Percentiles rank a stretch among this genome's conserved stretches.
These are phyloP conservation scores for Drosophila rhopaloa DNA, from an alignment of 1,140 invertebrate genomes.

Conservation along the genomic window DNA sequence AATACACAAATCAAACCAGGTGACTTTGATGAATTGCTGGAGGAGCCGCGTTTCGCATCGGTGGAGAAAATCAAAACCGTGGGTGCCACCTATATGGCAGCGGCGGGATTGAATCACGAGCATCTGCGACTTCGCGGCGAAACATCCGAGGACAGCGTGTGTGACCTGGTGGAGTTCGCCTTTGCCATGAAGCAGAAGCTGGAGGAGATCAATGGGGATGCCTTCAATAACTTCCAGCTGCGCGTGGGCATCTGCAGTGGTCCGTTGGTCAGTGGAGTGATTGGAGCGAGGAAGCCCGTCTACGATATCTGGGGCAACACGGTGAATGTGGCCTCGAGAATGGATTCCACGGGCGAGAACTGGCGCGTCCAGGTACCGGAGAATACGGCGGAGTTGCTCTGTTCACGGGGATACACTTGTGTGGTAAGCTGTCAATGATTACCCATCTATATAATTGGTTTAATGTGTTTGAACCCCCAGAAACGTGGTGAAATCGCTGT, in stretches of 20 bases:
- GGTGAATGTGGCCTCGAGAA: conserved; percentile 97
- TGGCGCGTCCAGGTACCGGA: conserved; percentile 95
- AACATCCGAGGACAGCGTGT: conserved; percentile 90
- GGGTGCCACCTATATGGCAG: conserved; percentile 98
- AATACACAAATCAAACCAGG: conserved; percentile 41
- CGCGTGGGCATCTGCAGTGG: conserved; percentile 97
- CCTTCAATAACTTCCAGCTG: conserved; percentile 98
- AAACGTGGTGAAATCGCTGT: conserved; percentile 93
- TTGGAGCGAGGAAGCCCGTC: conserved; percentile 98
- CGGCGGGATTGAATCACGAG: conserved; percentile 95
- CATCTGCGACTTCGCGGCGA: conserved; percentile 86
- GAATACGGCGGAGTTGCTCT: conserved; percentile 89
- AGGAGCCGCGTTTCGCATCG: conserved; percentile 94
- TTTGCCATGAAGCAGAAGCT: conserved; percentile 95
- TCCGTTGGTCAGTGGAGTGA: conserved; percentile 97
- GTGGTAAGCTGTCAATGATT: conserved; percentile 51
- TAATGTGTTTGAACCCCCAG: conserved; percentile 62
- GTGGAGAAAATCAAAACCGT: conserved; percentile 99
- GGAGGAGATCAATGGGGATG: conserved; percentile 97
- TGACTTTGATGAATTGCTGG: conserved; percentile 96
- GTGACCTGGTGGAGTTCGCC: conserved; percentile 96
- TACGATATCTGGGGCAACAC: conserved; percentile 99
- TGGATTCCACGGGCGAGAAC: conserved; percentile 95
- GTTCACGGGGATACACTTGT: conserved; percentile 78
- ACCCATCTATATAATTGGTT: neutral